Conservation (phyloP, 1,140 invertebrate genomes). For the Aphis craccivora region DNA sequence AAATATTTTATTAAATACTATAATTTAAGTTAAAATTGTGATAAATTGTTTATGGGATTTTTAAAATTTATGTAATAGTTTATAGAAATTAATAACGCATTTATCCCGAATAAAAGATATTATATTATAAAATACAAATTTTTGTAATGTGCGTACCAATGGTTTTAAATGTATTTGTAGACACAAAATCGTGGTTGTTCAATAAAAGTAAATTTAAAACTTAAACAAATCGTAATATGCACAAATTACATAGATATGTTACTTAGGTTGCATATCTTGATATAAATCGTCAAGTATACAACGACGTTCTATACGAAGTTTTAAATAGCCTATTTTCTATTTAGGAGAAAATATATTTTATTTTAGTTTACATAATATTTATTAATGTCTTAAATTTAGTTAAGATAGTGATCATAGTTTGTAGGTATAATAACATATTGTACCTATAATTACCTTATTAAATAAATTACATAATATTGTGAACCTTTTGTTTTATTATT, state of each 20-base stretch:
- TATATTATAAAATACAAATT: conserved; percentile 37
- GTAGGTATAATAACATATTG: conserved; percentile 43
- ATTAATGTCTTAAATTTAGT: conserved; percentile 45
- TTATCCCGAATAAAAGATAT: conserved; percentile 30
- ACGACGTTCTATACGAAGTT: not conserved
- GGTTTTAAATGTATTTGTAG: not conserved
- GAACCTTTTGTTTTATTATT: conserved; percentile 31
- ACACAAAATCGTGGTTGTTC: conserved; percentile 36
- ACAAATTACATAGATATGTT: not conserved
- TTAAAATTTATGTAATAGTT: conserved; percentile 27
- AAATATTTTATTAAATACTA: conserved; percentile 11
- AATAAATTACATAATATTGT: conserved; percentile 35
- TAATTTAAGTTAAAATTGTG: conserved; percentile 47
- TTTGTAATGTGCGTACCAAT: not conserved
- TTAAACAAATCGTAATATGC: conserved; percentile 21
- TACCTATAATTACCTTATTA: conserved; percentile 40
- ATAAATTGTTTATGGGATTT: conserved; percentile 51
- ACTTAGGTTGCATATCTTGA: conserved; percentile 34
- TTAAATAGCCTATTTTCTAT: conserved; percentile 7
- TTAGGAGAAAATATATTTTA: conserved; percentile 41
- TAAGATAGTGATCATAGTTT: conserved; percentile 29
- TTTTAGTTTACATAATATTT: conserved; percentile 45
- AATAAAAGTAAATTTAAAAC: conserved; percentile 42
- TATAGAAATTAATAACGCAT: conserved; percentile 39
- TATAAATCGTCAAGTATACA: conserved; percentile 5